Evolutionary conservation across 2,888 invertebrate species (phyloP).

Genomic region (Amblyjoppa proteus): DNA sequence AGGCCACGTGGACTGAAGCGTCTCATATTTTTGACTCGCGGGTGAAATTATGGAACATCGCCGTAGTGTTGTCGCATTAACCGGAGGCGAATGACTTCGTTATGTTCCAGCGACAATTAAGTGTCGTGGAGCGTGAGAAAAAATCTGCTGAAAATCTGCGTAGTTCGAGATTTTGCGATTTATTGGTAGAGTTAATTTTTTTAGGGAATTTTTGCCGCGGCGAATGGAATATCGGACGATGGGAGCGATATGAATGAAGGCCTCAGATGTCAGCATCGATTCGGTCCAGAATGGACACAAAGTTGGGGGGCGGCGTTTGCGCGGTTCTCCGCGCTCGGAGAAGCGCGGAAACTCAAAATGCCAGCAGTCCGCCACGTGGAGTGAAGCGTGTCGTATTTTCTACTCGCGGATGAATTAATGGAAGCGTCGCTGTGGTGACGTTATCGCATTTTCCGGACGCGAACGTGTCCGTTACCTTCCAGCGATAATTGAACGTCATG

Average conservation of each 20-base stretch:
- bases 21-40: background rate
- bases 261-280: constrained; percentile 77
- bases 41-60: background rate
- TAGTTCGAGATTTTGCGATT: constrained; percentile 1
- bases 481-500: background rate
- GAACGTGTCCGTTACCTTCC: background rate
- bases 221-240: constrained; percentile 25
- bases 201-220: constrained; percentile 1
- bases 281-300: constrained; percentile 71
- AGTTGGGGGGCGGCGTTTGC: constrained; percentile 75
- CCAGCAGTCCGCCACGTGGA: constrained; percentile 73
- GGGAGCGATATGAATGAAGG: constrained; percentile 73
- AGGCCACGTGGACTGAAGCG: constrained; percentile 73
- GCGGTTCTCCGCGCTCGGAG: constrained; percentile 65
- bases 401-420: background rate
- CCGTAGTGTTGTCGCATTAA: background rate
- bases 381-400: background rate
- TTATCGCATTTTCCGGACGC: background rate
- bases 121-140: background rate
- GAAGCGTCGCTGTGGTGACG: background rate
- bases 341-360: constrained; percentile 77
- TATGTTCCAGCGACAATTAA: background rate
- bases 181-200: background rate
- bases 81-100: background rate
- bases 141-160: background rate